Evolutionary conservation across 2,797 vertebrate genomes (phyloP).

Genomic region (Darevskia mixta): DNA sequence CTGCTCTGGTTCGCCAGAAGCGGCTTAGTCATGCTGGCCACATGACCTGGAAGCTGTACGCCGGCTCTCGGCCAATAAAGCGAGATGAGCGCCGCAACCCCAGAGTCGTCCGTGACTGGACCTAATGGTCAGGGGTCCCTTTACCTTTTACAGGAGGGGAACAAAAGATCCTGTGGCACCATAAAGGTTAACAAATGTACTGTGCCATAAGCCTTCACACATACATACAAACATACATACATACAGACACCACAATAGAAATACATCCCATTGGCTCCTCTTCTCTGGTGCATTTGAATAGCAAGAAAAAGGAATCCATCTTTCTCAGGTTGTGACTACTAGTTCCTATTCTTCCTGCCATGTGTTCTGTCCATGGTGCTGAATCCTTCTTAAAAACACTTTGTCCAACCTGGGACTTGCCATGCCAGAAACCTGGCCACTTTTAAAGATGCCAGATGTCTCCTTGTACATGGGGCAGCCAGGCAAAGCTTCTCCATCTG

Average conservation of each 20-base stretch:
- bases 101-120: no score
- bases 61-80: no score
- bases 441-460: constrained; percentile 9
- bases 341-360: background rate
- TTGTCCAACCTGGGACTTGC: constrained; percentile 1
- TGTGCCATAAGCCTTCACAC: background rate
- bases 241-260: background rate
- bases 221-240: background rate
- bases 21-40: no score
- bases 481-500: constrained; percentile 39
- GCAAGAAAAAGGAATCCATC: background rate
- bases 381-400: constrained; percentile 34
- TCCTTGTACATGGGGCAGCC: constrained; percentile 32
- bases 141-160: no score
- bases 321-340: background rate
- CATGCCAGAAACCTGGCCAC: constrained; percentile 24
- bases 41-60: no score
- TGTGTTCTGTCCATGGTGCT: constrained; percentile 65
- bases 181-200: background rate
- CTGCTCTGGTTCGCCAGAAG: no score
- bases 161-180: background rate
- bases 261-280: background rate
- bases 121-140: no score
- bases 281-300: background rate
- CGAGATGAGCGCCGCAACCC: no score